Evolutionary conservation across 2,797 vertebrate species (phyloP).

Genomic region (Leptoclinus maculatus): DNA sequence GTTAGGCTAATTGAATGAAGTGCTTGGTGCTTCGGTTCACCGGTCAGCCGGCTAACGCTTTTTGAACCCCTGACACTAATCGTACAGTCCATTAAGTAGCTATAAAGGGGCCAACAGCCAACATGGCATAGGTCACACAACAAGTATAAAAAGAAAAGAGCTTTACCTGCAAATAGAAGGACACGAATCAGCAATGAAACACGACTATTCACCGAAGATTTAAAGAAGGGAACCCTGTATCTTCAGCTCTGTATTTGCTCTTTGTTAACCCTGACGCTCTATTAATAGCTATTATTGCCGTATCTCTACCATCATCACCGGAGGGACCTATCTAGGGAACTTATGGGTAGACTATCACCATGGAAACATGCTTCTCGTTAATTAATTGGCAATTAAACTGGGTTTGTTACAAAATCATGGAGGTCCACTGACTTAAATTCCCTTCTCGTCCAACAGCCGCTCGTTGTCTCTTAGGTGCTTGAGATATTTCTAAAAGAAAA

Average conservation of each 20-base stretch:
- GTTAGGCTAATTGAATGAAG: slow-evolving; percentile 67
- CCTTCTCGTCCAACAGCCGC: neutral
- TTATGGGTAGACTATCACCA: slow-evolving; percentile 55
- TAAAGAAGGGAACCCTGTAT: slow-evolving; percentile 28
- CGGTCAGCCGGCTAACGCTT: slow-evolving; percentile 41
- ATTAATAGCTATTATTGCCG: slow-evolving; percentile 56
- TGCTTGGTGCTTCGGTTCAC: slow-evolving; percentile 46
- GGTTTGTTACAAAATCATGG: slow-evolving; percentile 53
- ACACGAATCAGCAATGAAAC: slow-evolving; percentile 21
- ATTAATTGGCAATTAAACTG: slow-evolving; percentile 78
- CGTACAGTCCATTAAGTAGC: slow-evolving; percentile 63
- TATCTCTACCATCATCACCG: slow-evolving; percentile 62
- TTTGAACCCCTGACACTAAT: slow-evolving; percentile 63
- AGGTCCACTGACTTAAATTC: slow-evolving; percentile 39
- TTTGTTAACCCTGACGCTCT: slow-evolving; percentile 26
- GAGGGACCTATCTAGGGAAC: slow-evolving; percentile 55
- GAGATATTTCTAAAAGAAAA: slow-evolving; percentile 16
- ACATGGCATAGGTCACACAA: neutral
- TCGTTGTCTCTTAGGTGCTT: neutral
- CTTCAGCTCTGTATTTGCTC: slow-evolving; percentile 9
- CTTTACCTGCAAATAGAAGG: slow-evolving; percentile 20
- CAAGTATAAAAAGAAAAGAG: neutral
- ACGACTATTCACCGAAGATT: neutral
- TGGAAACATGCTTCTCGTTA: slow-evolving; percentile 68
- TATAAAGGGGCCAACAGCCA: slow-evolving; percentile 40